Conservation (phyloP, 1,140 invertebrate genomes). For the Heterodera carotae region DNA sequence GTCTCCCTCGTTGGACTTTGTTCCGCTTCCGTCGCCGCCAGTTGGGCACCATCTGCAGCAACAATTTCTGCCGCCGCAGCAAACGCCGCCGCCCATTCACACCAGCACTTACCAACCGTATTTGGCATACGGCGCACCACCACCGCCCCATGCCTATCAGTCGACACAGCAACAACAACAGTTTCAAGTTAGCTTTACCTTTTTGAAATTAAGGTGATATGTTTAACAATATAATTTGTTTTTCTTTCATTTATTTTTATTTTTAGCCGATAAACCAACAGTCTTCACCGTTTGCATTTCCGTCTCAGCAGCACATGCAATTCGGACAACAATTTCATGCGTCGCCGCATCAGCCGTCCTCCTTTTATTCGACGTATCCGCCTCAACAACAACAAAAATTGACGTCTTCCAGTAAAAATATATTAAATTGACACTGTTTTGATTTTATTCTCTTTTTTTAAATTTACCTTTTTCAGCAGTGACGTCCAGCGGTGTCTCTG, state of each 20-base stretch:
- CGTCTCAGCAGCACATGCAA: conserved; percentile 12
- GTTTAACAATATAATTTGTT: no score
- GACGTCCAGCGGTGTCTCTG: not conserved
- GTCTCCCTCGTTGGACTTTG: not conserved
- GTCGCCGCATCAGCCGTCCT: conserved; percentile 12
- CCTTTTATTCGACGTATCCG: not conserved
- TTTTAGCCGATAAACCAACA: not conserved
- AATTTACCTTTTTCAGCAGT: not conserved
- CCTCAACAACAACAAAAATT: conserved; percentile 4
- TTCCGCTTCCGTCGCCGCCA: not conserved
- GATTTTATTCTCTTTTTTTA: not conserved
- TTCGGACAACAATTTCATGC: conserved; percentile 14
- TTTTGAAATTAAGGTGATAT: no score
- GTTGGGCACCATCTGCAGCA: not conserved
- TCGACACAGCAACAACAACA: conserved; percentile 18
- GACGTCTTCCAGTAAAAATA: not conserved
- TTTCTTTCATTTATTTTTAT: conserved; percentile 1
- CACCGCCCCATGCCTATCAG: conserved; percentile 34
- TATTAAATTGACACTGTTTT: not conserved
- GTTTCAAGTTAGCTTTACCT: conserved; percentile 14
- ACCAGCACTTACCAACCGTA: conserved; percentile 52
- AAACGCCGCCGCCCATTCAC: conserved; percentile 43
- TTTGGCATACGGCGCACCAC: conserved; percentile 53
- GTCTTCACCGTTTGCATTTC: not conserved
- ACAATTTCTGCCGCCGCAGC: not conserved